Evolutionary conservation across 1,140 invertebrate species (phyloP).

Genomic region (Ceratina australensis): DNA sequence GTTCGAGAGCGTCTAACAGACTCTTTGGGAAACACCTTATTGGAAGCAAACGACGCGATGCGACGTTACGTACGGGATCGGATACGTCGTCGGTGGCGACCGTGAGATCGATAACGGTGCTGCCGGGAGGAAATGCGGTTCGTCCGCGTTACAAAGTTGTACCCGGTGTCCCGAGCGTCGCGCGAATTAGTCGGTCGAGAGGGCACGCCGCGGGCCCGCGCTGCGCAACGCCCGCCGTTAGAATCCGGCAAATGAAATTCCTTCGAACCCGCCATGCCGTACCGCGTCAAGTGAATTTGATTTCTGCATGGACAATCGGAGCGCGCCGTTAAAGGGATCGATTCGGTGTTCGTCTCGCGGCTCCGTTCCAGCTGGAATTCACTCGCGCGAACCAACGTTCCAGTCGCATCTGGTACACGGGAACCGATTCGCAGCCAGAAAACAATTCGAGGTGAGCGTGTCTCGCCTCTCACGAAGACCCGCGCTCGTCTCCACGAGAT

Average conservation of each 20-base stretch:
- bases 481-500: background rate
- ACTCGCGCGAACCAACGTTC: constrained; percentile 1
- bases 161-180: constrained; percentile 13
- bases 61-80: no score
- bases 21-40: no score
- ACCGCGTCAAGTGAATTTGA: constrained; percentile 39
- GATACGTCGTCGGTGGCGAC: background rate
- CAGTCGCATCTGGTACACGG: constrained; percentile 1
- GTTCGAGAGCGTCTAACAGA: no score
- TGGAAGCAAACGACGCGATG: no score
- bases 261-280: constrained; percentile 13
- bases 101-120: constrained; percentile 14
- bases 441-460: constrained; percentile 30
- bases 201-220: background rate
- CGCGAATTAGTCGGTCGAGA: constrained; percentile 41
- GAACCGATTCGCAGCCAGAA: constrained; percentile 2
- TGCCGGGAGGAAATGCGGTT: background rate
- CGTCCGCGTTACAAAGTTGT: constrained; percentile 36
- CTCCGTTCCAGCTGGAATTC: constrained; percentile 24
- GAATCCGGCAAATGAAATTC: constrained; percentile 50
- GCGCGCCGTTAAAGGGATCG: constrained; percentile 19
- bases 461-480: background rate
- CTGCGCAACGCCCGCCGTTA: background rate
- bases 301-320: constrained; percentile 35
- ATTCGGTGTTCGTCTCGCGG: constrained; percentile 8